Percentiles rank a stretch among this genome's conserved stretches.
Evolutionary conservation across 2,888 invertebrate genomes (phyloP).

Genomic region (Gasteruption jaculator): DNA sequence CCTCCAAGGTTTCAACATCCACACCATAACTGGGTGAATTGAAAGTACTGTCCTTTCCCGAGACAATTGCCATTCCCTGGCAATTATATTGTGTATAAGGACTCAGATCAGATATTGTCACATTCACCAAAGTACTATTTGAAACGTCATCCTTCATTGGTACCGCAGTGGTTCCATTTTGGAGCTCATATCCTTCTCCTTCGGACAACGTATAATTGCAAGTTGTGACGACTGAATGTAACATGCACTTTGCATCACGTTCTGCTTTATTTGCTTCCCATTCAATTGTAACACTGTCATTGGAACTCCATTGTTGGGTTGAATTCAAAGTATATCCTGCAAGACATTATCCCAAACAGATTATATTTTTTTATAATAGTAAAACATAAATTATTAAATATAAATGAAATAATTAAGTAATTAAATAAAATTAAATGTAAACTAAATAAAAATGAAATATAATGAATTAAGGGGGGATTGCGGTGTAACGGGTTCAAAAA

Average conservation of each 20-base stretch:
- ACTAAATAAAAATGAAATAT: no score
- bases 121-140: constrained; percentile 13
- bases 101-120: constrained; percentile 29
- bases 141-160: constrained; percentile 10
- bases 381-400: constrained; percentile 5
- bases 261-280: constrained; percentile 33
- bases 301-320: constrained; percentile 5
- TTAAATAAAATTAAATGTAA: no score
- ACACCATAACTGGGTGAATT: constrained; percentile 27
- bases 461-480: no score
- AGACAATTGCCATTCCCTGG: constrained; percentile 26
- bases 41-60: no score
- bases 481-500: no score
- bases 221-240: constrained; percentile 23
- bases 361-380: constrained; percentile 2
- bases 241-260: constrained; percentile 29
- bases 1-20: constrained; percentile 29
- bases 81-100: constrained; percentile 39
- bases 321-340: constrained; percentile 19
- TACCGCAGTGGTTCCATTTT: constrained; percentile 12
- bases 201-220: constrained; percentile 28
- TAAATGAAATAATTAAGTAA: no score
- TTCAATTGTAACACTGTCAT: constrained; percentile 23
- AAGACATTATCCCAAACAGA: constrained; percentile 25
- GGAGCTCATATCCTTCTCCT: constrained; percentile 29